Percentiles rank a stretch among this genome's conserved stretches.
Conservation (phyloP, 2,113 vertebrate species). For the Willisornis vidua region DNA sequence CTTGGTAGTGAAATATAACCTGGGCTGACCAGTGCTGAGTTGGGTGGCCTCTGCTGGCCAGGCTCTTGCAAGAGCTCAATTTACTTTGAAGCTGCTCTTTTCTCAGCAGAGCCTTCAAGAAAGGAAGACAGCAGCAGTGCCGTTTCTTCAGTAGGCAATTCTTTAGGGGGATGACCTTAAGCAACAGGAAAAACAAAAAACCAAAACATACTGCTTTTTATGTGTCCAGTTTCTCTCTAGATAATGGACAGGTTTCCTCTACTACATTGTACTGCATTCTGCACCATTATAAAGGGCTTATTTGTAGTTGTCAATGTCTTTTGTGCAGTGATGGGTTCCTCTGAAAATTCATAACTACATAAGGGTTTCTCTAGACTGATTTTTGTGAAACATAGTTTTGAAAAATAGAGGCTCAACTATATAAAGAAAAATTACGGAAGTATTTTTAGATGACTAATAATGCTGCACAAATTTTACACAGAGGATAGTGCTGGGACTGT, state of each 20-base stretch:
- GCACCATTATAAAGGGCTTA: background rate
- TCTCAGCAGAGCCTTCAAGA: background rate
- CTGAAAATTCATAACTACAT: background rate
- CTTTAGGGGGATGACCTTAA: background rate
- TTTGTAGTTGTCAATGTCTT: background rate
- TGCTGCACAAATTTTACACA: background rate
- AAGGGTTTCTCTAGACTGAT: background rate
- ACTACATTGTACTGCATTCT: background rate
- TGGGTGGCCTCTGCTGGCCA: background rate
- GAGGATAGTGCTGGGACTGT: background rate
- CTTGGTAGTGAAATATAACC: background rate
- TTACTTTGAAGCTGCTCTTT: background rate
- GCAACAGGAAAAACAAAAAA: background rate
- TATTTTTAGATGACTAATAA: background rate
- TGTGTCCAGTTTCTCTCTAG: background rate
- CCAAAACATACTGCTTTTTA: rapidly evolving
- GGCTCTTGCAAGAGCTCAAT: background rate
- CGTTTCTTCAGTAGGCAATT: background rate
- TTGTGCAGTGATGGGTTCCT: background rate
- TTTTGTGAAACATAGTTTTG: background rate
- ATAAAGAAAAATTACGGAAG: background rate
- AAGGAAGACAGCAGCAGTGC: background rate
- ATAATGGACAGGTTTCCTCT: background rate
- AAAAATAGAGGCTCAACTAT: background rate
- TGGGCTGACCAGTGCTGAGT: background rate